These are phyloP conservation scores for Oostethus manadensis DNA, from an alignment of 2,113 vertebrate species.

Conservation along the genomic window DNA sequence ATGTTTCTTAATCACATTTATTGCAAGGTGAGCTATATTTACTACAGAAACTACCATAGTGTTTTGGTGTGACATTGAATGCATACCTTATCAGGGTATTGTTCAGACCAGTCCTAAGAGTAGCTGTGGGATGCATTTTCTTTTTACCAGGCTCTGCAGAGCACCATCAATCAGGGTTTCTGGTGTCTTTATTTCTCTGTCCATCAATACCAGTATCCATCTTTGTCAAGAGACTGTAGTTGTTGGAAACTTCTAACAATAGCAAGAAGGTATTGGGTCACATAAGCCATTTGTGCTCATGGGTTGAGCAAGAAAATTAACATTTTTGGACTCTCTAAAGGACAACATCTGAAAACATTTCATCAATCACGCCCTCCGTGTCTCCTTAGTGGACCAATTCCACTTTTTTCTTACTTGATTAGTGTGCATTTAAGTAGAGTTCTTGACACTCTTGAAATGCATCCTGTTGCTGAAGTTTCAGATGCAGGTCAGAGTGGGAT, in stretches of 20 bases:
- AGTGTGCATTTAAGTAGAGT: neutral
- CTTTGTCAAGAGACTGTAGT: slow-evolving; percentile 36
- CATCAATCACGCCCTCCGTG: slow-evolving; percentile 50
- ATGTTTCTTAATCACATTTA: neutral
- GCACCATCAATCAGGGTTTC: slow-evolving; percentile 46
- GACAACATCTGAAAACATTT: slow-evolving; percentile 44
- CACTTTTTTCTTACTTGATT: slow-evolving; percentile 7
- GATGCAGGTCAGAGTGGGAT: neutral
- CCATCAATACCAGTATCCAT: slow-evolving; percentile 37
- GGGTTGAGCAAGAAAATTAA: slow-evolving; percentile 34
- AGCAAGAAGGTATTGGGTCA: slow-evolving; percentile 26
- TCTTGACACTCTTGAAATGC: slow-evolving; percentile 1
- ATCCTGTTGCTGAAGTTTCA: slow-evolving; percentile 8
- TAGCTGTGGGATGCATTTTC: slow-evolving; percentile 7
- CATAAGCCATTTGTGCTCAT: slow-evolving; percentile 24
- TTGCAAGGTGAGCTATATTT: neutral
- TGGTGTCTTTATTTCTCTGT: slow-evolving; percentile 34
- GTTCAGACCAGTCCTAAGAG: neutral
- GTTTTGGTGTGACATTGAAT: neutral
- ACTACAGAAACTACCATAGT: neutral
- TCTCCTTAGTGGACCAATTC: slow-evolving; percentile 18
- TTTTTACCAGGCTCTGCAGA: slow-evolving; percentile 6
- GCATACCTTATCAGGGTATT: neutral
- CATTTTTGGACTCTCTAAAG: slow-evolving; percentile 33
- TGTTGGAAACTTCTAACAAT: slow-evolving; percentile 33